Base-by-base conservation (phyloP, 2,797 vertebrate species). In the Coilia nasus region DNA sequence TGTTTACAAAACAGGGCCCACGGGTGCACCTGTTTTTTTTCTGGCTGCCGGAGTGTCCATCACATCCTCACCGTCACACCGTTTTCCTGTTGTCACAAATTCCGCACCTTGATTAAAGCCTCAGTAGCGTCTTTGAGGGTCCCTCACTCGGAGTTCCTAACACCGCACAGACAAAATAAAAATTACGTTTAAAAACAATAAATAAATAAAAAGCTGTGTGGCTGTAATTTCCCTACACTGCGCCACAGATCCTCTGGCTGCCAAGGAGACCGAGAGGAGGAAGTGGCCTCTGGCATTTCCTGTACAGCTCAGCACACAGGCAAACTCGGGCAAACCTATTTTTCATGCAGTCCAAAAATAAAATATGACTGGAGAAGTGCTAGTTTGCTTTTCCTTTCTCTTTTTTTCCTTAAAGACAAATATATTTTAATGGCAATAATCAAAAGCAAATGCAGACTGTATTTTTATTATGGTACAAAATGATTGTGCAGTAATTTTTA, bases 401-500 rank as follows among this genome's bases (percentile, higher is more conserved):
- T 85, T 85, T 88, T 89, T 86, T 88, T 88, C 88, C 89, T 85
- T 82, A 84, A 89, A 84, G 80, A 57, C 86, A 89, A 67, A 90
- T 89, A 91, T 88, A 91, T 90, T 86, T 87, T 90, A 92, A 91
- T 90, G 64, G 88, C 82, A 89, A 87, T 92, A 92, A 93, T 94
- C 86, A 89, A 89, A 91, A 92, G 89, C 91, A 92, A 93, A 91
- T 92, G 91, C 83, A 88, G 90, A 84, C 89, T 86, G 91, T 91
- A 91, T 90, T 92, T 93, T 91, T 91, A 91, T 91, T 91, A 91
- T 91, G 88, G 90, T 89, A 90, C 89, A 82, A 91, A 92, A 90
- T 93, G 86, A 92, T 90, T 91, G 89, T 83, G 88, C 87, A 89
- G 88, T 90, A 86, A 90, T 91, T 88, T 93, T 91, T 92, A 90